Evolutionary conservation across 2,888 invertebrate species (phyloP).

Genomic region (Synanthedon formicaeformis): DNA sequence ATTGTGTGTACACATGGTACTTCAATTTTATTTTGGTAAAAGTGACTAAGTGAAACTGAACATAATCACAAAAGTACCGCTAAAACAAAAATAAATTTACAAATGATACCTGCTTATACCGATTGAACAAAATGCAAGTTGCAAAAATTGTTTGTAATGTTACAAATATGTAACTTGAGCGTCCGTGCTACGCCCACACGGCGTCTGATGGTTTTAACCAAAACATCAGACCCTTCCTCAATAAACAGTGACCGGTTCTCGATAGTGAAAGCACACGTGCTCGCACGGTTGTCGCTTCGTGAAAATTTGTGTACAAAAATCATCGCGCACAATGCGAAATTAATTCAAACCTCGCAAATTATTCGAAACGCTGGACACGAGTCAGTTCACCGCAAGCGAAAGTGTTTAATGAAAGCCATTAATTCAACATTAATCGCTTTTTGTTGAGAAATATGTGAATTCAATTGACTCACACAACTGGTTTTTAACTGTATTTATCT

Average conservation of each 20-base stretch:
- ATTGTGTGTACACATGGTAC: no score
- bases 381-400: background rate
- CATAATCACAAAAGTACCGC: no score
- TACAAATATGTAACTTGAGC: no score
- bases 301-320: constrained; percentile 8
- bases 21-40: no score
- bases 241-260: constrained; percentile 23
- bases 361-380: constrained; percentile 1
- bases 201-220: no score
- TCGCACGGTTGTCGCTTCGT: constrained; percentile 15
- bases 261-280: constrained; percentile 38
- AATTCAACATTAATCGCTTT: background rate
- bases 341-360: constrained; percentile 2
- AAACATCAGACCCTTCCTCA: background rate
- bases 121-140: no score
- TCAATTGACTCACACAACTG: background rate
- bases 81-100: no score
- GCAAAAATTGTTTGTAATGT: no score
- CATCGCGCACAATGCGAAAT: constrained; percentile 6
- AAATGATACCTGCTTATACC: no score
- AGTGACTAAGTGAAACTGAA: no score
- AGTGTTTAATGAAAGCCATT: background rate
- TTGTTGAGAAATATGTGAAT: background rate
- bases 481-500: no score
- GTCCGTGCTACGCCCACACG: no score